Evolutionary conservation across 2,797 vertebrate species (phyloP), one percentile per base, ranked within the genome.

Genomic region (Myotis pilosus): DNA sequence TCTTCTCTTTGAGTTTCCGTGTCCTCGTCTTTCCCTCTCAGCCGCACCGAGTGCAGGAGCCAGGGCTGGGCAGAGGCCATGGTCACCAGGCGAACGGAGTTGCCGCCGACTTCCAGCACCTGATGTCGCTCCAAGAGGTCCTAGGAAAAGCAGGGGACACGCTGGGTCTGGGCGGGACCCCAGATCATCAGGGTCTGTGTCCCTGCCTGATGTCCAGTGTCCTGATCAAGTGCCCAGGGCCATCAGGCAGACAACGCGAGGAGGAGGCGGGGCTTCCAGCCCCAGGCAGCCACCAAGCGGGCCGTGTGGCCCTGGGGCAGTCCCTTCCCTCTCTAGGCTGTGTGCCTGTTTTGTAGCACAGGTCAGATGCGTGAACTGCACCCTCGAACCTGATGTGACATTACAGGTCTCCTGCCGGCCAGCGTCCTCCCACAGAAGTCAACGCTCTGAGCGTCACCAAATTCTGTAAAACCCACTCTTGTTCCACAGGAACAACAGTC

Each of bases 21-120:
- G 0, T 92, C 86, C 1, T 87, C 95, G 6, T 96, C 68, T 83
- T 47, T 96, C 78, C 5, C 96, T 88, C 91, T 98, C 36, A 97
- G 84, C 57, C 87, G 96, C 80, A 87, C 98, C 0, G 98, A 98
- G 84, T 98, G 98, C 20, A 99, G 97, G 10, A 99, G 98, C 99
- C 99, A 99, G 0, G 99, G 99, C 3, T 95, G 97, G 11, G 99
- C 98, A 0, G 98, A 98, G 15, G 97, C 95, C 41, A 97, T 41
- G 20, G 99, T 98, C 92, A 99, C 99, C 98, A 99, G 98, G 0
- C 99, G 99, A 2, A 95, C 22, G 0, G 97, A 96, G 57, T 97
- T 84, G 75, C 98, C 98, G 1, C 99, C 99, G 0, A 99, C 99
- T 96, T 98, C 98, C 71, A 99, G 72, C 91, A 99, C 97, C 97